A percentile compares a stretch with the other conserved stretches of the same genome.
Evolutionary conservation across 2,888 invertebrate genomes (phyloP).

Genomic region (Mythimna albipuncta): DNA sequence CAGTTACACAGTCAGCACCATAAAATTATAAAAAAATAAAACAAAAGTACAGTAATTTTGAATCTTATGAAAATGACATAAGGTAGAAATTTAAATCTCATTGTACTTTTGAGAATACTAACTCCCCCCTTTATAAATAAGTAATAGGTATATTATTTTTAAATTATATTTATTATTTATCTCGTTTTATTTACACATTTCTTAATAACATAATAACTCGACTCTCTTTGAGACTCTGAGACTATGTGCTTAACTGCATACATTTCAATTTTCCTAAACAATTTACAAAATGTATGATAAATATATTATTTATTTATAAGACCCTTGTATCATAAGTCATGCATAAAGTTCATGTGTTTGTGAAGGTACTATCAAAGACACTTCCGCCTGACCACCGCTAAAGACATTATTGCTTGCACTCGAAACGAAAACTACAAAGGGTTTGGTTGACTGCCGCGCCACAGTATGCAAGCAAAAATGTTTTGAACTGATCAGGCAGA

Average conservation of each 20-base stretch:
- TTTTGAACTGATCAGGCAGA: too few relatives aligned
- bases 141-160: conserved; percentile 5
- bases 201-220: conserved; percentile 13
- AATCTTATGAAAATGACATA: conserved; percentile 49
- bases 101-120: conserved; percentile 59
- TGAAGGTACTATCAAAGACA: background rate
- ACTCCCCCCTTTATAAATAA: conserved; percentile 34
- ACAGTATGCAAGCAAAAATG: too few relatives aligned
- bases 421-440: too few relatives aligned
- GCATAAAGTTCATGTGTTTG: background rate
- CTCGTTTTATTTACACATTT: conserved; percentile 50
- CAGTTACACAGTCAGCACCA: conserved; percentile 52
- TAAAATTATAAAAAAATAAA: conserved; percentile 29
- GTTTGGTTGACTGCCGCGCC: too few relatives aligned
- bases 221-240: conserved; percentile 28
- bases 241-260: background rate
- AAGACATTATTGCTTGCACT: too few relatives aligned
- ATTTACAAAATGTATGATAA: conserved; percentile 11
- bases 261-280: conserved; percentile 5
- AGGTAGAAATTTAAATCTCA: conserved; percentile 55
- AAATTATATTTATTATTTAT: conserved; percentile 12
- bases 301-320: conserved; percentile 4
- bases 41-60: conserved; percentile 55
- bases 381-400: too few relatives aligned
- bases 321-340: background rate